Evolutionary conservation across 2,797 vertebrate species (phyloP).

Genomic region (Paguma larvata): DNA sequence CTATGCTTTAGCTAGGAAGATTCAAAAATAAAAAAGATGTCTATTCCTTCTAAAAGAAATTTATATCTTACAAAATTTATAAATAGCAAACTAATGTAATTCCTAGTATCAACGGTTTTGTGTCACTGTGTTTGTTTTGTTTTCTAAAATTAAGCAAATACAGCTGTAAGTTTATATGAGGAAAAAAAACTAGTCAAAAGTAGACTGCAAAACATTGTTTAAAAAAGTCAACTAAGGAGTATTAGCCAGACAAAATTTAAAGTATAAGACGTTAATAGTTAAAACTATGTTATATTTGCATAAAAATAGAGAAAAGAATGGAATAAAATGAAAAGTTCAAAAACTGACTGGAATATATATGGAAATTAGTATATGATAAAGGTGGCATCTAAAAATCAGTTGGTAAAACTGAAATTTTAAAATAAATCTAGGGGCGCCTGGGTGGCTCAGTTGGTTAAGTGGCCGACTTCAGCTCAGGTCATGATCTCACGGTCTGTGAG

Average conservation of each 20-base stretch:
- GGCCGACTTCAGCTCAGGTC: too few relatives aligned
- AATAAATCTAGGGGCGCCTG: too few relatives aligned
- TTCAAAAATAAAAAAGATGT: conserved; percentile 35
- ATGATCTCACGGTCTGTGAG: too few relatives aligned
- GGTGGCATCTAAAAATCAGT: not conserved
- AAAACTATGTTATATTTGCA: not conserved
- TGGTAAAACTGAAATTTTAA: not conserved
- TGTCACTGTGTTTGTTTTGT: not conserved
- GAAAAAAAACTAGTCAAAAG: not conserved
- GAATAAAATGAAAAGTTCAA: not conserved
- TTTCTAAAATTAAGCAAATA: not conserved
- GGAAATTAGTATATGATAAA: not conserved
- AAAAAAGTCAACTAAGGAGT: not conserved
- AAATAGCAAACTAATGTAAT: not conserved
- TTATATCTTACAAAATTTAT: conserved; percentile 9
- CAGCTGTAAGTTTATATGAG: not conserved
- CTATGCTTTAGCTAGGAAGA: not conserved
- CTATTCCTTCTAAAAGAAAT: not conserved
- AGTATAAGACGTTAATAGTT: not conserved
- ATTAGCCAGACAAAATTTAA: conserved; percentile 3
- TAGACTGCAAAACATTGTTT: not conserved
- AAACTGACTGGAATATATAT: not conserved
- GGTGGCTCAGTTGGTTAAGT: too few relatives aligned
- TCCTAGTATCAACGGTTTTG: not conserved
- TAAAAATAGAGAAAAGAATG: conserved; percentile 15